phyloP scores from a whole-genome alignment of 1,140 invertebrate species.

The Heliothis subflexa region DNA sequence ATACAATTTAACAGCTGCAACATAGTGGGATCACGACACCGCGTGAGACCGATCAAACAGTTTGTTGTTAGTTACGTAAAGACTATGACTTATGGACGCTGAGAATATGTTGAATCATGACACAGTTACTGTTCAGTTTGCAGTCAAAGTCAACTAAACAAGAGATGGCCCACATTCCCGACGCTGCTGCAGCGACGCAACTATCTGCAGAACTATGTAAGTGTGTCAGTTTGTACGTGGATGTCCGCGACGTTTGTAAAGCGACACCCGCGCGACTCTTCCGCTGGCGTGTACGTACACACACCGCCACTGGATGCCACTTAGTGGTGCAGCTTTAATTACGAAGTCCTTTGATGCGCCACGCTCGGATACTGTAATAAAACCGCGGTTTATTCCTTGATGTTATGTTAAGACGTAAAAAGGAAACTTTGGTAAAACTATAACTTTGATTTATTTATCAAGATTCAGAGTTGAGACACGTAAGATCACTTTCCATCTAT shows the following conservation, averaged over 20 bases:
- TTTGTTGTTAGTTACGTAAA: constrained; percentile 2
- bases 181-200: background rate
- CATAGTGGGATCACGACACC: background rate
- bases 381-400: background rate
- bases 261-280: constrained; percentile 28
- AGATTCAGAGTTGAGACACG: too few relatives aligned
- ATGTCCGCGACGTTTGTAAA: constrained; percentile 36
- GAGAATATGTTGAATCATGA: background rate
- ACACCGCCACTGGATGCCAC: constrained; percentile 31
- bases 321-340: background rate
- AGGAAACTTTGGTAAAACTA: background rate
- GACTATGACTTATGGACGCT: background rate
- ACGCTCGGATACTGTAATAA: background rate
- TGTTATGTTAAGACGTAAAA: background rate
- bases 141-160: background rate
- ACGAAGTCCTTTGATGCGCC: background rate
- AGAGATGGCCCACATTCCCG: background rate
- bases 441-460: too few relatives aligned
- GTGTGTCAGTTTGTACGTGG: background rate
- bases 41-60: background rate
- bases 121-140: background rate
- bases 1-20: background rate
- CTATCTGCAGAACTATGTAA: background rate
- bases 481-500: too few relatives aligned
- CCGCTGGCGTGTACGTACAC: background rate